Evolutionary conservation across 2,797 vertebrate genomes (phyloP), one percentile per base, ranked within the genome.

Genomic region (Micrastur ruficollis): DNA sequence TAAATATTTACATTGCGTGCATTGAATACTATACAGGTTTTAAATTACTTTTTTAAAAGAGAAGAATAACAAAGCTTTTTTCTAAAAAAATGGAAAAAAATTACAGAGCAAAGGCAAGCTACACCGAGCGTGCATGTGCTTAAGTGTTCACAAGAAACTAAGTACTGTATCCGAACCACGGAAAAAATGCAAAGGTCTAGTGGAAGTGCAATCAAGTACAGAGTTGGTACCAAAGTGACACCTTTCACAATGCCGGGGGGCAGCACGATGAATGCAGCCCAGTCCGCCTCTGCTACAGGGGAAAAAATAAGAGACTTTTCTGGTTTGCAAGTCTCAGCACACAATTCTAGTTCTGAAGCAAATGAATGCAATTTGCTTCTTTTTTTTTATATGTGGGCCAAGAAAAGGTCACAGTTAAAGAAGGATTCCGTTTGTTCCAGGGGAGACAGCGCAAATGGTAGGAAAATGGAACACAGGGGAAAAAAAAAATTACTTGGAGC

Each of bases 1-100:
- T 90, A 95, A 97, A 96, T 96, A 97, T 94, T 97, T 97, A 97
- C 97, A 97, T 31, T 63, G 94, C 74, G 36, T 92, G 52, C 93
- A 91, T 85, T 90, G 90, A 93, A 95, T 66, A 70, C 96, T 94
- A 78, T 71, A 96, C 92, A 98, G 91, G 81, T 90, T 96, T 97
- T 94, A 96, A 97, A 96, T 95, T 89, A 93, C 63, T 92, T 81
- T 80, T 76, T 95, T 78, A 53, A 78, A 97, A 83, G 91, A 76
- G 81, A 86, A 90, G 82, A 92, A 56, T 85, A 96, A 96, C 81
- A 93, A 96, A 94, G 85, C 22, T 88, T 90, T 81, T 84, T 55
- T 14, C 34, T 61, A 71, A 67, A 93, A 89, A 94, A 79, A 22
- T 0, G 8, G 17, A 6, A 26, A 62, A 38, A 81, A 68, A 70